Percentiles rank a stretch among this genome's conserved stretches.
phyloP scores from a whole-genome alignment of 2,797 vertebrate species.

The Sebastes taczanowskii region DNA sequence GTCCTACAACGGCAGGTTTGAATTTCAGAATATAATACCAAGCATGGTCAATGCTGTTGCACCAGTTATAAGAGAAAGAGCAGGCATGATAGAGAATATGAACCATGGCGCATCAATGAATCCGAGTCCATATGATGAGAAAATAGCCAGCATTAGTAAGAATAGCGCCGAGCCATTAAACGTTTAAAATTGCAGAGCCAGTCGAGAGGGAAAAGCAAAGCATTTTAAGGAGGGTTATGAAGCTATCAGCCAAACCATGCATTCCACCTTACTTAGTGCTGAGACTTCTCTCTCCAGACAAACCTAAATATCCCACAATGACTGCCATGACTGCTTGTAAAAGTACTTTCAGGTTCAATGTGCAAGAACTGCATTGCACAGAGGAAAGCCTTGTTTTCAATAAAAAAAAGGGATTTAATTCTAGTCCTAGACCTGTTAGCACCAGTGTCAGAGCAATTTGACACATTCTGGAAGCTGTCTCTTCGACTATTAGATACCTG shows the following conservation, averaged over 20 bases:
- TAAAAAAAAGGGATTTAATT: not conserved
- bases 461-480: not conserved
- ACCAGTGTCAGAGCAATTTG: not conserved
- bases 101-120: slow-evolving; percentile 12
- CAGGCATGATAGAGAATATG: slow-evolving; percentile 45
- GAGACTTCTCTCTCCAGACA: not conserved
- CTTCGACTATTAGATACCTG: not conserved
- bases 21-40: slow-evolving; percentile 17
- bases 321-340: not conserved
- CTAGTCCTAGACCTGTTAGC: not conserved
- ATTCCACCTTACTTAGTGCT: slow-evolving; percentile 30
- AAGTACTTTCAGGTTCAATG: not conserved
- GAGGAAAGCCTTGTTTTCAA: not conserved
- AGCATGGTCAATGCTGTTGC: slow-evolving; percentile 11
- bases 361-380: not conserved
- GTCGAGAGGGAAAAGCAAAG: slow-evolving; percentile 43
- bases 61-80: not conserved
- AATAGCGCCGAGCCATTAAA: slow-evolving; percentile 56
- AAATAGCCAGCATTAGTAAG: slow-evolving; percentile 62
- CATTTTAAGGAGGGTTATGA: slow-evolving; percentile 57
- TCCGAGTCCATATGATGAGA: slow-evolving; percentile 37
- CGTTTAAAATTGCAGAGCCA: slow-evolving; percentile 51
- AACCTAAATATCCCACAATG: slow-evolving; percentile 2
- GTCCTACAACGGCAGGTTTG: slow-evolving; percentile 6
- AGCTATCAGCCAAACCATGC: slow-evolving; percentile 54